Evolutionary conservation across 2,888 invertebrate species (phyloP), one percentile per base, ranked within the genome.

Genomic region (Hipparchia semele): DNA sequence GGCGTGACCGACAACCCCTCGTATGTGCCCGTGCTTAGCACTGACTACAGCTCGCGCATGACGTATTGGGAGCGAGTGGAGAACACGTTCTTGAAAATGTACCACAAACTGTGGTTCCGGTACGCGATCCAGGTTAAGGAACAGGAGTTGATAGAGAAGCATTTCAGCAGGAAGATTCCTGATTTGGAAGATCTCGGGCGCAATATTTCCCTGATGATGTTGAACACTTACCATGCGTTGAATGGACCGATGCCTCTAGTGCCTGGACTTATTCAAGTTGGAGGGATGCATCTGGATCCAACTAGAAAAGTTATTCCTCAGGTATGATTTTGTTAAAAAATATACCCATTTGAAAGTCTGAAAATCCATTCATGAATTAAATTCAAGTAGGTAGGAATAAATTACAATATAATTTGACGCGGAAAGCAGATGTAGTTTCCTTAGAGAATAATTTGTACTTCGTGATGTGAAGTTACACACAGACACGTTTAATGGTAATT

Each of bases 231-330:
- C 80, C 94, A 91, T 72, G 88, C 94, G 0, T 94, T 75, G 56
- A 94, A 95, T 72, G 95, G 95, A 0, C 91, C 94, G 1, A 90
- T 92, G 23, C 95, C 96, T 0, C 79, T 89, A 5, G 81, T 95
- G 0, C 95, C 95, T 0, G 95, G 94, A 33, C 84, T 96, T 0
- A 87, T 96, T 6, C 96, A 96, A 87, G 94, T 96, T 9, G 96
- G 95, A 5, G 96, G 96, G 0, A 91, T 96, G 84, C 94, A 94
- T 76, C 86, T 95, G 6, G 83, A 82, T 67, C 78, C 80, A 1
- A 69, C 58, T 1, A 84, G 79, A 12, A 90, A 91, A 66, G 79
- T 56, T 56, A 73, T 77, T 70, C 77, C 77, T 59, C 65, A 71
- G 74, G 77, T 77, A 71, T 12, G 59, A 51, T 23, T 64, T 59